Evolutionary conservation across 1,140 invertebrate genomes (phyloP), one percentile per base, ranked within the genome.

Genomic region (Trissolcus basalis): DNA sequence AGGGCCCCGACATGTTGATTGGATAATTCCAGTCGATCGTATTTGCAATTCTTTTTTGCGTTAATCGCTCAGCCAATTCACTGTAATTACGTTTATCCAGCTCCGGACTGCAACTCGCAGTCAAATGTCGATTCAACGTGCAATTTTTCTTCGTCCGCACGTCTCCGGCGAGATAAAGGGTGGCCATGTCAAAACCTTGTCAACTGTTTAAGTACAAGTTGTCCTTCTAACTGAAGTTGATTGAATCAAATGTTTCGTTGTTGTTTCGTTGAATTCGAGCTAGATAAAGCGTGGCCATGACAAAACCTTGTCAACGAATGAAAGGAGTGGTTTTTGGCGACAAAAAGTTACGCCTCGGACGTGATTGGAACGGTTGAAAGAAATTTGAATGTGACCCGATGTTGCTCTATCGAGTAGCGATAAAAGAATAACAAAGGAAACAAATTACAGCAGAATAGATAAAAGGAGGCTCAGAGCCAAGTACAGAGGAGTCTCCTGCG

Each of bases 381-480:
- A 64, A 71, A 56, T 67, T 71, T 63, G 49, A 44, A 60, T 48
- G 63, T 32, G 49, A 71, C 64, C 2, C 49, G 36, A 61, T 44
- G 45, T 67, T 67, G 56, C 70, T 71, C 71, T 68, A 70, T 67
- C 61, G 67, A 67, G 67, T 65, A 70, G 73, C 73, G 73, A 71
- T 77, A 76, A 77, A 71, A 76, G 67, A 70, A 63, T 27, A 19
- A 61, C 55, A 68, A 68, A 68, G 58, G 63, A 50, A 68, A 77
- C 43, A 63, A 59, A 77, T 65, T 47, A 58, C 68, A 27, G 2
- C 13, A 13, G 61, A 68, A 72, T 65, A 73, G 76, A 78, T 69
- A 67, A 73, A 69, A 58, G 49, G 32, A 64, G 70, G 50, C 39
- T 67, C 55, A 69, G 59, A 69, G 65, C 63, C 43, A 72, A 64